These are phyloP conservation scores for Bufotes viridis DNA, from an alignment of 2,797 vertebrate species.

Conservation along the genomic window DNA sequence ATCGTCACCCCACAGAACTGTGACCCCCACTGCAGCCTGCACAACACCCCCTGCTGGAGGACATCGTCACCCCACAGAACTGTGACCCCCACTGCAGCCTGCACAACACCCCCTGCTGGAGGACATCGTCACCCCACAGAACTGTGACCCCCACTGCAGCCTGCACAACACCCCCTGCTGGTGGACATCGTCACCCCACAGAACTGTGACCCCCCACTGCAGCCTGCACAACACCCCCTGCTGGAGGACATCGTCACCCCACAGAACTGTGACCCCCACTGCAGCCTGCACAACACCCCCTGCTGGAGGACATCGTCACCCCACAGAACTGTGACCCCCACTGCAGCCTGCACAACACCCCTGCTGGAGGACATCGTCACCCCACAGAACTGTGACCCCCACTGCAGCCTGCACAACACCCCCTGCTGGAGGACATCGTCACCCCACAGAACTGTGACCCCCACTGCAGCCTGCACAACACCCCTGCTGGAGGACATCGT, in stretches of 20 bases:
- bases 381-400: background rate
- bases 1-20: background rate
- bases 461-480: too few species aligned
- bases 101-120: too few species aligned
- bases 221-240: too few species aligned
- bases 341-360: too few species aligned
- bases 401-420: background rate
- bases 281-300: background rate
- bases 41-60: background rate
- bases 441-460: too few species aligned
- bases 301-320: too few species aligned
- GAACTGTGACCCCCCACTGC: too few species aligned
- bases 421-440: background rate
- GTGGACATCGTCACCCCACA: too few species aligned
- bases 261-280: background rate
- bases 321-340: too few species aligned
- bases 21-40: background rate
- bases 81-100: too few species aligned
- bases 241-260: background rate
- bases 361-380: background rate
- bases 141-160: background rate
- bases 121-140: background rate
- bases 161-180: background rate
- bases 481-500: background rate
- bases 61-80: too few species aligned